A percentile compares a stretch with the other conserved stretches of the same genome.
These are phyloP conservation scores for Mormyrops attenuatus DNA, from an alignment of 2,797 vertebrate genomes.

Conservation along the genomic window DNA sequence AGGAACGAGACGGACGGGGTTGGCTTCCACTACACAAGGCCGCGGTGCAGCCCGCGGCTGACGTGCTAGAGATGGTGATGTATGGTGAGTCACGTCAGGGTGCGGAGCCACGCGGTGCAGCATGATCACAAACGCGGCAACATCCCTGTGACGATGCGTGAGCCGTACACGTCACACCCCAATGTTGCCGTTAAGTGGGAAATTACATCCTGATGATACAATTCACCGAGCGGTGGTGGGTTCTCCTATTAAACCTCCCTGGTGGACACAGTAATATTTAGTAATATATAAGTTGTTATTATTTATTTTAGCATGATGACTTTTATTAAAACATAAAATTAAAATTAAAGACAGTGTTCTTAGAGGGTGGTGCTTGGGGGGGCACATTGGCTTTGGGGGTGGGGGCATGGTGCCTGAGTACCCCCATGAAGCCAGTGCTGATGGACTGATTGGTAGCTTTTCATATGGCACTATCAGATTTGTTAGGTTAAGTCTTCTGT, in stretches of 20 bases:
- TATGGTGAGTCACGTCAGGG: constrained; percentile 54
- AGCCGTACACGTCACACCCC: not conserved
- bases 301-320: not conserved
- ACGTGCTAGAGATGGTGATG: constrained; percentile 65
- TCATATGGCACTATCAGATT: not conserved
- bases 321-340: not conserved
- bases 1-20: constrained; percentile 69
- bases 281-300: not conserved
- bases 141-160: not conserved
- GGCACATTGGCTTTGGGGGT: not conserved
- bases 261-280: not conserved
- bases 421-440: not conserved
- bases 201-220: not conserved
- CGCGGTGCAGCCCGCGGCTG: constrained; percentile 53
- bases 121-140: not conserved
- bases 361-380: not conserved
- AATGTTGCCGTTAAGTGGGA: not conserved
- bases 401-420: not conserved
- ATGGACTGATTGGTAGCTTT: not conserved
- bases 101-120: not conserved
- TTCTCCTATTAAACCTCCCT: not conserved
- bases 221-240: not conserved
- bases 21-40: constrained; percentile 73
- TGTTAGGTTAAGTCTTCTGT: not conserved
- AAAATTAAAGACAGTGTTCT: not conserved